Evolutionary conservation across 2,888 invertebrate genomes (phyloP).

Genomic region (Cephus sareptanus): DNA sequence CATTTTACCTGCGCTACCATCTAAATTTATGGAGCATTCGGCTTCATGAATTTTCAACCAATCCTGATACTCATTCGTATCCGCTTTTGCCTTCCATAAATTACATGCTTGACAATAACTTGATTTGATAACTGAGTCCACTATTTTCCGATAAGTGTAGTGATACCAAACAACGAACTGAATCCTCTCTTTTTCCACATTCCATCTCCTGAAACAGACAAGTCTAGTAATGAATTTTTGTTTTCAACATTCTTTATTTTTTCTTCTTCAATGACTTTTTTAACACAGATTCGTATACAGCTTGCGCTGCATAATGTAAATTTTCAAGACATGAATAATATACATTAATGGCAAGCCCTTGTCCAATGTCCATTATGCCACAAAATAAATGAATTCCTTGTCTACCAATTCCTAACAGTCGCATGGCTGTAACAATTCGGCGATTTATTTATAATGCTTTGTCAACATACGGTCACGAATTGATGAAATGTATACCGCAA

Average conservation of each 20-base stretch:
- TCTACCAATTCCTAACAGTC: conserved; percentile 16
- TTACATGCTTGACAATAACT: conserved; percentile 28
- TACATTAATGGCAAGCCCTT: conserved; percentile 28
- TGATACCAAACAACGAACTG: conserved; percentile 18
- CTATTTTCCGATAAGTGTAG: conserved; percentile 15
- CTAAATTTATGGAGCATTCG: conserved; percentile 15
- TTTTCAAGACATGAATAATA: conserved; percentile 30
- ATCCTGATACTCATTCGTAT: conserved; percentile 14
- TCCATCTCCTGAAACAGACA: conserved; percentile 20
- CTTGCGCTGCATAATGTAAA: conserved; percentile 10
- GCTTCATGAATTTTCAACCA: conserved; percentile 23
- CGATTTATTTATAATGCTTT: conserved; percentile 17
- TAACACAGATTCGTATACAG: conserved; percentile 14
- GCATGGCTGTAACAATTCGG: conserved; percentile 11
- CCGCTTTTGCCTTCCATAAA: conserved; percentile 22
- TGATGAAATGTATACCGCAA: conserved; percentile 12
- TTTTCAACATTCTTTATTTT: conserved; percentile 18
- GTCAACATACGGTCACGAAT: conserved; percentile 14
- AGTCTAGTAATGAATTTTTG: conserved; percentile 1
- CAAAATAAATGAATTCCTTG: conserved; percentile 20
- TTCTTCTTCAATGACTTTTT: conserved; percentile 13
- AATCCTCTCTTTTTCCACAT: conserved; percentile 24
- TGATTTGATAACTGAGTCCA: conserved; percentile 22
- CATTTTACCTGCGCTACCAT: conserved; percentile 17
- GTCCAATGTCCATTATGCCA: conserved; percentile 38